Evolutionary conservation across 2,888 invertebrate genomes (phyloP).

Genomic region (Callyntrura sp.): DNA sequence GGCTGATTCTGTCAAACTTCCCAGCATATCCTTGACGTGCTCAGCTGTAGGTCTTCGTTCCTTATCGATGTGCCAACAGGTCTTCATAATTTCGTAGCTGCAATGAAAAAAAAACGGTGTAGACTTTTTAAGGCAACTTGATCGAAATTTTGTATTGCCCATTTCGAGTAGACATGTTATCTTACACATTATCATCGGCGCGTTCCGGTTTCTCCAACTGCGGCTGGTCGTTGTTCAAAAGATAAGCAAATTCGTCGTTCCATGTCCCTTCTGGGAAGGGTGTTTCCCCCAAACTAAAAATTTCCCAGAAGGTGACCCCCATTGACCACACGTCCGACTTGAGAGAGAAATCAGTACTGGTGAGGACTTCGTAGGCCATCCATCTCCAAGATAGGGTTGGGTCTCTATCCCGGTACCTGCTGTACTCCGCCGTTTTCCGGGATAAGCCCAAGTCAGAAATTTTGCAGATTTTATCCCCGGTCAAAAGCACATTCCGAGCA

Average conservation of each 20-base stretch:
- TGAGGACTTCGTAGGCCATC: not conserved
- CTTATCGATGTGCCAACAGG: no score
- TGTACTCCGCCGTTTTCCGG: not conserved
- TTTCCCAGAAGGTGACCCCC: conserved; percentile 10
- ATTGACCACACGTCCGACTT: conserved; percentile 12
- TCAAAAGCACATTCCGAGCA: conserved; percentile 65
- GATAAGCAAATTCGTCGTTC: not conserved
- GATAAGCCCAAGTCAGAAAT: conserved; percentile 65
- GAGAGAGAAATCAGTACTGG: not conserved
- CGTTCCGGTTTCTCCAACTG: not conserved
- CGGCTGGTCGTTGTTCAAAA: not conserved
- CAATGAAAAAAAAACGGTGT: no score
- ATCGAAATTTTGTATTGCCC: no score
- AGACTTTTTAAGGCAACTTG: no score
- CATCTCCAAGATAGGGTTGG: not conserved
- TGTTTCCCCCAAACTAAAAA: not conserved
- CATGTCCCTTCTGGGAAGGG: not conserved
- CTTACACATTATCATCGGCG: no score
- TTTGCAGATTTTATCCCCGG: conserved; percentile 38
- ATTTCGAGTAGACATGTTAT: no score
- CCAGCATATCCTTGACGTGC: no score
- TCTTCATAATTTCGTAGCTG: no score
- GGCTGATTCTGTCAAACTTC: no score
- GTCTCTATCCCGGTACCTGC: not conserved
- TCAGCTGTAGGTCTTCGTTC: no score